Percentiles rank a stretch among this genome's conserved stretches.
phyloP scores from a whole-genome alignment of 2,888 invertebrate genomes.

The Gymnosoma rotundatum region DNA sequence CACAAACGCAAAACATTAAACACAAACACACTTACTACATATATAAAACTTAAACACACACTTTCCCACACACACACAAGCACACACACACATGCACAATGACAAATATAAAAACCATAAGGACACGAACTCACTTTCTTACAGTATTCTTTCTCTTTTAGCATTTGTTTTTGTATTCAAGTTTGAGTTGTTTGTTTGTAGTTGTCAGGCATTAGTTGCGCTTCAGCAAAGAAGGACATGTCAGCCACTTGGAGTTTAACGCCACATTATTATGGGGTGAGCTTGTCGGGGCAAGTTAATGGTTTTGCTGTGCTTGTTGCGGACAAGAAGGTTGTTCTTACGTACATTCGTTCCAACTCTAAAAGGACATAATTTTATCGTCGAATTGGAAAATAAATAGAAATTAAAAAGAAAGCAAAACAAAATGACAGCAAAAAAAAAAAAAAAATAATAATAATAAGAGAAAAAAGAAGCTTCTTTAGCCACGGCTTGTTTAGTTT shows the following conservation, averaged over 20 bases:
- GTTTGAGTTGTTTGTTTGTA: slow-evolving; percentile 44
- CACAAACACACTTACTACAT: slow-evolving; percentile 55
- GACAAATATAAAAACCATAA: slow-evolving; percentile 47
- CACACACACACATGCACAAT: slow-evolving; percentile 23
- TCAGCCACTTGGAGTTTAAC: slow-evolving; percentile 68
- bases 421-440: slow-evolving; percentile 68
- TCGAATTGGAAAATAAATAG: slow-evolving; percentile 69
- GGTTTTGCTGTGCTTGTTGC: slow-evolving; percentile 41
- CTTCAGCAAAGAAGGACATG: slow-evolving; percentile 65
- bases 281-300: slow-evolving; percentile 22
- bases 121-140: slow-evolving; percentile 47
- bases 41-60: slow-evolving; percentile 22
- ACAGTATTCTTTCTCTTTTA: slow-evolving; percentile 19
- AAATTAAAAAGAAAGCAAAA: slow-evolving; percentile 66
- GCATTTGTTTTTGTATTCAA: slow-evolving; percentile 15
- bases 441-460: slow-evolving; percentile 32
- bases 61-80: slow-evolving; percentile 62
- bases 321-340: slow-evolving; percentile 46
- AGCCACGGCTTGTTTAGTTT: slow-evolving; percentile 72
- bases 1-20: slow-evolving; percentile 72
- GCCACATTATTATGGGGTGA: slow-evolving; percentile 44
- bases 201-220: slow-evolving; percentile 64
- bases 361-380: slow-evolving; percentile 60
- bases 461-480: slow-evolving; percentile 72
- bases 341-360: slow-evolving; percentile 20